Conservation (phyloP, 2,113 vertebrate species). For the Hassar affinis region DNA sequence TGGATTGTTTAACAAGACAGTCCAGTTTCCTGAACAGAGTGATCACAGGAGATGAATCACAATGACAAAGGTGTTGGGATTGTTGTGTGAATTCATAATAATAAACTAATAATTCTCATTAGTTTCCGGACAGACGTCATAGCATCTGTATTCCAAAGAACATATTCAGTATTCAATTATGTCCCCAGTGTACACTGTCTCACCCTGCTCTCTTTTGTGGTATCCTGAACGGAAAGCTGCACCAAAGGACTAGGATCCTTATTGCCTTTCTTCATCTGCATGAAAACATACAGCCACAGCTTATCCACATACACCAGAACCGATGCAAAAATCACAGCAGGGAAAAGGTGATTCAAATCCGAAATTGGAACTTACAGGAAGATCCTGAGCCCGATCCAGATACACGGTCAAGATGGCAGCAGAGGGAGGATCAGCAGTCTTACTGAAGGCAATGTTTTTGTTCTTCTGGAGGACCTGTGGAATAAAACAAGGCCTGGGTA, state of each 20-base stretch:
- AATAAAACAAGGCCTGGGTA: conserved; percentile 4
- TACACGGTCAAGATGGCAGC: conserved; percentile 85
- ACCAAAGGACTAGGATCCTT: conserved; percentile 87
- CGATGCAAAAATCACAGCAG: not conserved
- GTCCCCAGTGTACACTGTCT: not conserved
- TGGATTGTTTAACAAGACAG: no score
- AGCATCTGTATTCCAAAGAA: not conserved
- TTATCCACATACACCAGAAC: not conserved
- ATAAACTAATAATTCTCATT: no score
- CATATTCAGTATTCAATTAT: not conserved
- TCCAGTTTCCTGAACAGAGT: no score
- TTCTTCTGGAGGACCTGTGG: conserved; percentile 83
- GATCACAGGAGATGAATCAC: no score
- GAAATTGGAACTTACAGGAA: conserved; percentile 77
- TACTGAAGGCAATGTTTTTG: conserved; percentile 75
- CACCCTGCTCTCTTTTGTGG: conserved; percentile 86
- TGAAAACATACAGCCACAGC: not conserved
- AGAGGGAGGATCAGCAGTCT: conserved; percentile 78
- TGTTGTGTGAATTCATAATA: no score
- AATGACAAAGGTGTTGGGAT: no score
- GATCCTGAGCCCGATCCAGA: conserved; percentile 81
- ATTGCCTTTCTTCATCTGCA: conserved; percentile 84
- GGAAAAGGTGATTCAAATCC: not conserved
- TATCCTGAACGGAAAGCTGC: conserved; percentile 83
- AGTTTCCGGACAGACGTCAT: no score